Evolutionary conservation across 2,888 invertebrate genomes (phyloP), one percentile per base, ranked within the genome.

Genomic region (Pollenia amentaria): DNA sequence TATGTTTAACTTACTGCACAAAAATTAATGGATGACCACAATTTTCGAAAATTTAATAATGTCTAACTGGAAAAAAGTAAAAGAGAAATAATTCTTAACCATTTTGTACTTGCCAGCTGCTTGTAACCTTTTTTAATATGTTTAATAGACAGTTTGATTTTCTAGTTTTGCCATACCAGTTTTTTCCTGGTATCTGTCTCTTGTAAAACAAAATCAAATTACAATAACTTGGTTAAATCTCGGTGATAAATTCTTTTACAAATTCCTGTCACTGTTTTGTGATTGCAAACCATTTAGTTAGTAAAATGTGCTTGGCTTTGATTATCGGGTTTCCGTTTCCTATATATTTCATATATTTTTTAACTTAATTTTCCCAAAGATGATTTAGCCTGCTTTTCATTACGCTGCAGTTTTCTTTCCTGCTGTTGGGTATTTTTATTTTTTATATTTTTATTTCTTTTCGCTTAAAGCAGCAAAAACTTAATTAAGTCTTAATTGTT

Each of bases 401-500:
- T 65, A 57, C 65, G 55, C 69, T 67, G 69, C 62, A 69, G 51
- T 46, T 76, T 76, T 62, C 76, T 46, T 62, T 82, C 76, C 82
- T 79, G 82, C 75, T 67, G 73, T 14, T 70, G 70, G 65, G 65
- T 70, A 42, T 62, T 70, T 29, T 79, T 51, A 48, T 38, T 69
- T n/a, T 64, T 9, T 55, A 48, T 42, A 18, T 51, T 51, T 1
- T 48, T 21, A 11, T 69, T 18, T 78, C 40, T 69, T 16, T 69
- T 40, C 21, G 18, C 9, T 29, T 21, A 14, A 29, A 57, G 10
- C 16, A 18, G 8, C 18, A 53, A 1, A 14, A 44, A 16, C 18
- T 42, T 42, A 83, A 77, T 76, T 62, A 62, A 70, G 62, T 76
- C 77, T 83, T 77, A 83, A 77, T 83, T 83, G 64, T 77, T 77